phyloP scores from a whole-genome alignment of 2,113 vertebrate species.

The Platysteira castanea region DNA sequence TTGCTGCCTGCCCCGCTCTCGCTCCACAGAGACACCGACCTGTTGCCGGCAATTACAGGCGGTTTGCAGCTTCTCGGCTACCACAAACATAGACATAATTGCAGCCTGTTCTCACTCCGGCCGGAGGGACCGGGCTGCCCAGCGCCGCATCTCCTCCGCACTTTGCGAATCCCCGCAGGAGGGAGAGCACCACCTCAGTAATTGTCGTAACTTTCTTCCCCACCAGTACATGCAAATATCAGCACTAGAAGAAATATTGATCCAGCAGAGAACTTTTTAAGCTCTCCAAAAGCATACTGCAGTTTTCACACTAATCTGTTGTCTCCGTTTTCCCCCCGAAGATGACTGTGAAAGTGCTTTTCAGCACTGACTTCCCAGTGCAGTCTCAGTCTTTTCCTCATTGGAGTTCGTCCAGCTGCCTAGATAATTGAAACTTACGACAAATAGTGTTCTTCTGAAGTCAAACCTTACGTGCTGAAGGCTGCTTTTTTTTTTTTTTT shows the following conservation, averaged over 20 bases:
- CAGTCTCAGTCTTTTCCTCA: not conserved
- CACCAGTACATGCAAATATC: not conserved
- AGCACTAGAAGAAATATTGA: not conserved
- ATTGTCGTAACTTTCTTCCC: not conserved
- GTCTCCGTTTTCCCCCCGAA: rapidly evolving
- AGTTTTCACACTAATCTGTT: not conserved
- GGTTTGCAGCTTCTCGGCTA: not conserved
- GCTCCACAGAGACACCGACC: not conserved
- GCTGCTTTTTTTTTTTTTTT: not conserved
- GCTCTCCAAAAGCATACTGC: not conserved
- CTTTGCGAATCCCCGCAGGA: not conserved
- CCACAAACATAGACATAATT: not conserved
- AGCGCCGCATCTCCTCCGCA: not conserved
- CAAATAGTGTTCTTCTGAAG: constrained; percentile 26
- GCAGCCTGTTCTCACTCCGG: not conserved
- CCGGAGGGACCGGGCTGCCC: not conserved
- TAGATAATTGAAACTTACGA: not conserved
- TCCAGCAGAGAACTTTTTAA: not conserved
- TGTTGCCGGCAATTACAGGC: constrained; percentile 11
- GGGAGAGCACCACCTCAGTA: not conserved
- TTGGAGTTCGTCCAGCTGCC: not conserved
- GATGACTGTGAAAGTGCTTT: not conserved
- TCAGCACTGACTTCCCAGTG: not conserved
- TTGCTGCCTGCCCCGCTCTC: not conserved
- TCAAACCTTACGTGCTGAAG: not conserved